Evolutionary conservation across 2,888 invertebrate species (phyloP), one percentile per base, ranked within the genome.

Genomic region (Altica lythri): DNA sequence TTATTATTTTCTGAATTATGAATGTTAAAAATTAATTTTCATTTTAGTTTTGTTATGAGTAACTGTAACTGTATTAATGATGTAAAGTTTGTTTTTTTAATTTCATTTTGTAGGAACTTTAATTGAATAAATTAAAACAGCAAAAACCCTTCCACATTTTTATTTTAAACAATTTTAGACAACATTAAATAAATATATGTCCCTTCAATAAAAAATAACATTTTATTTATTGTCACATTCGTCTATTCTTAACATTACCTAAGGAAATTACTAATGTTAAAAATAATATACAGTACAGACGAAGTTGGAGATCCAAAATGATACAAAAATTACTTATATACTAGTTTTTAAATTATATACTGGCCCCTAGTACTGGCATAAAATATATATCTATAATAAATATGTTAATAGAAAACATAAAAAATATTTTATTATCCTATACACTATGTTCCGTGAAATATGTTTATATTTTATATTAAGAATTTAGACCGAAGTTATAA

Each of bases 331-430:
- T 42, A 49, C 50, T 57, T 60, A 60, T 9, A 48, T 22, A 25
- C 47, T 51, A 55, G 27, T 32, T 37, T n/a, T 49, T 55, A 53
- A 47, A 59, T 58, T 61, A 66, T 66, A 68, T 69, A 70, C 69
- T 69, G 69, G 70, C 69, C 70, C 68, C 63, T 65, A 62, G 62
- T 70, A 70, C 70, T 70, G 70, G 70, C 70, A 68, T 65, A 61
- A 60, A 63, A 29, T 37, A 34, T 46, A 50, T 19, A 42, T 25
- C 45, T 45, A 55, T 9, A 45, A 45, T 55, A 40, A 50, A 53
- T 37, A n/a, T n/a, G n/a, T n/a, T n/a, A n/a, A n/a, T n/a, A n/a
- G n/a, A n/a, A n/a, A n/a, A n/a, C n/a, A n/a, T n/a, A n/a, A n/a
- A n/a, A n/a, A n/a, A n/a, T n/a, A n/a, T 34, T 10, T n/a, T 25